Conservation (phyloP, 2,113 vertebrate genomes). For the Hypanus sabinus region DNA sequence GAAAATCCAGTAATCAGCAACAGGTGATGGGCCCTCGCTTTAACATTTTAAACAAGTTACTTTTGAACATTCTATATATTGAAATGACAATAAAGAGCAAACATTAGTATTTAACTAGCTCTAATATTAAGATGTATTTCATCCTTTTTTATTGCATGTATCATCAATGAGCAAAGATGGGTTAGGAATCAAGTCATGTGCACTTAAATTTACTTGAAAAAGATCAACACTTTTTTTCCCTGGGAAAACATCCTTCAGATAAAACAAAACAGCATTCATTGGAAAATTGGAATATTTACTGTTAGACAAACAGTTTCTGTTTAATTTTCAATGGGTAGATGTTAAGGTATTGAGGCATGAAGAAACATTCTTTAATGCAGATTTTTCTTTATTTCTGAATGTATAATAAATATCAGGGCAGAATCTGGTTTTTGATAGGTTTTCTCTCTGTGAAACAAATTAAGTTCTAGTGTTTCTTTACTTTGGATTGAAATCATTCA, state of each 20-base stretch:
- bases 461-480: constrained; percentile 5
- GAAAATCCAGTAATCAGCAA: not conserved
- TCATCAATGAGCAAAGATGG: not conserved
- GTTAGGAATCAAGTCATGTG: not conserved
- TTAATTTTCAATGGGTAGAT: not conserved
- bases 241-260: not conserved
- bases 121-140: not conserved
- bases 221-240: not conserved
- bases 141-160: not conserved
- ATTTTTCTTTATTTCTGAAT: not conserved
- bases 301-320: not conserved
- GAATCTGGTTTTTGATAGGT: not conserved
- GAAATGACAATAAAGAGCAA: not conserved
- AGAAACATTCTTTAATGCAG: not conserved
- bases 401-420: not conserved
- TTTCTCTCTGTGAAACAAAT: constrained; percentile 2
- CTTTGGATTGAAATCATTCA: not conserved
- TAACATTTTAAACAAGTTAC: not conserved
- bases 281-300: not conserved
- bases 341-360: not conserved
- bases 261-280: not conserved
- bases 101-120: not conserved
- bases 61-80: not conserved
- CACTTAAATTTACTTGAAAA: not conserved
- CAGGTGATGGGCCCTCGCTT: not conserved